These are phyloP conservation scores for Hydrolagus colliei DNA, from an alignment of 2,797 vertebrate species.

Conservation along the genomic window DNA sequence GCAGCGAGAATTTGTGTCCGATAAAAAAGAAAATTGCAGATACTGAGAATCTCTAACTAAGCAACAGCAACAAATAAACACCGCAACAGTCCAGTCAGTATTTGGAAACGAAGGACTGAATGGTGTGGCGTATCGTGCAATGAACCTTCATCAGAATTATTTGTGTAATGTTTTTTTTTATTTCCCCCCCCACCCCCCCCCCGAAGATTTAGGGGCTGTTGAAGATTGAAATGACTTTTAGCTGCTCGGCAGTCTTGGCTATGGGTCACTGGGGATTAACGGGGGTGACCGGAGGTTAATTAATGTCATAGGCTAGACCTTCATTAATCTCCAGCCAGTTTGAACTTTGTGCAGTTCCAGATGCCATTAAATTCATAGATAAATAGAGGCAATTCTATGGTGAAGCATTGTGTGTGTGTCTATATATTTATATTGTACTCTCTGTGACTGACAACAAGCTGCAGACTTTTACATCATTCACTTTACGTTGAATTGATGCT, in stretches of 20 bases:
- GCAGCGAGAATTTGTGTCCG: no score
- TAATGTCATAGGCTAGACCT: constrained; percentile 25
- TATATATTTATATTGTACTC: constrained; percentile 8
- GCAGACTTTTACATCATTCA: not conserved
- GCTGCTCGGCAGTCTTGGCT: not conserved
- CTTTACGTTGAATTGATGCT: not conserved
- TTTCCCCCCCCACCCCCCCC: not conserved
- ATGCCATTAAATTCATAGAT: not conserved
- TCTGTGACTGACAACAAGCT: not conserved
- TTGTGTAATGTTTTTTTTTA: no score
- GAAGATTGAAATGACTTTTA: not conserved
- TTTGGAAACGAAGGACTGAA: no score
- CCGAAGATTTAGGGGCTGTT: not conserved
- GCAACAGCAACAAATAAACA: no score
- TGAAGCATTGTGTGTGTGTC: not conserved
- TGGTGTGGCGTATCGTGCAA: no score
- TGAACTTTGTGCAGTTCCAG: constrained; percentile 9
- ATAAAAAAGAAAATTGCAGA: no score
- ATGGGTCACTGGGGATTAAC: not conserved
- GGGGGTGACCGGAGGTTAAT: constrained; percentile 23
- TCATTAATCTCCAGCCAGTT: constrained; percentile 8
- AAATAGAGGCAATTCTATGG: not conserved
- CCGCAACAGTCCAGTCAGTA: no score
- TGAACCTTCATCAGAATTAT: no score
- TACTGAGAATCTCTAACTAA: no score